Evolutionary conservation across 2,113 vertebrate species (phyloP), one percentile per base, ranked within the genome.

Genomic region (Grallaria varia): DNA sequence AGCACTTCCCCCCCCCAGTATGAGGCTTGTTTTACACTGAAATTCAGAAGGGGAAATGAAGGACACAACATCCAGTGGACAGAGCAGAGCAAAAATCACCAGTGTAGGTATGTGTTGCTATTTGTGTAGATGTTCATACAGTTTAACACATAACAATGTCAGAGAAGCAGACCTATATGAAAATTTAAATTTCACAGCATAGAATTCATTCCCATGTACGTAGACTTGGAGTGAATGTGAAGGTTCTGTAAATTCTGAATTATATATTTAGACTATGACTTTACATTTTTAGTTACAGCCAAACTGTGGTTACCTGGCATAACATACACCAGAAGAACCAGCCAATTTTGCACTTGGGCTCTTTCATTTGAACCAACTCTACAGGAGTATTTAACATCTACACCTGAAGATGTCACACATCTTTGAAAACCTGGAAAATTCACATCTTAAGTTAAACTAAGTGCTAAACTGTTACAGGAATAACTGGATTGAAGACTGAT

Each of bases 151-250:
- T 5, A 55, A 44, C 39, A 58, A 9, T 7, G 56, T 9, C 45
- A 74, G 25, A 58, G 35, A 91, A 88, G 24, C 50, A 86, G 20
- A 53, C 8, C 35, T 63, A 45, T 20, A 31, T 6, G 15, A 75
- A 91, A 93, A 88, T 10, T n/a, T 31, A 56, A 67, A 59, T 59
- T 55, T 44, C 49, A 58, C 52, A 86, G 14, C 45, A 42, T 3
- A 37, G 6, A 77, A 64, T 72, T 74, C 11, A 40, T 60, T 86
- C 23, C 19, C 15, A 40, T 0, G 0, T 55, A 15, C 31, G 39
- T 30, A 47, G 10, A 84, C n/a, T 44, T 52, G 15, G 24, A 63
- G 15, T 0, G 0, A 69, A 83, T 0, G 0, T 30, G 33, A 91
- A 73, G 8, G 31, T 68, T 81, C 42, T 58, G 21, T 64, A 73